phyloP scores from a whole-genome alignment of 1,140 invertebrate genomes.

The Hyphantria cunea region DNA sequence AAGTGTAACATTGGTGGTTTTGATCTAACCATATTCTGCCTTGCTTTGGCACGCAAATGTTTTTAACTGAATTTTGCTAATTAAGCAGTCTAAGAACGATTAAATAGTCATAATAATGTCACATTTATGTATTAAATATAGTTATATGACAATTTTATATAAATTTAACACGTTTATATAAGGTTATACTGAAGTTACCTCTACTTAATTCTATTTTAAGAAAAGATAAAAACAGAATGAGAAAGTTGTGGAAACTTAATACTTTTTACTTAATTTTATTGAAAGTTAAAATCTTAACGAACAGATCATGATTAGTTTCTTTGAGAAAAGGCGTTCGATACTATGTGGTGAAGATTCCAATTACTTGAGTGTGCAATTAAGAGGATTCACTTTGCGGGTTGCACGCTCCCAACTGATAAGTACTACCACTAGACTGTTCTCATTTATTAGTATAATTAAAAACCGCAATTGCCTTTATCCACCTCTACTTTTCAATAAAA shows the following conservation, averaged over 20 bases:
- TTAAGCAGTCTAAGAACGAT: too few species aligned
- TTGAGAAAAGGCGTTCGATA: slow-evolving; percentile 30
- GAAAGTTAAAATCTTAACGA: slow-evolving; percentile 40
- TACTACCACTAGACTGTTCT: slow-evolving; percentile 13
- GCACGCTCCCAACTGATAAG: slow-evolving; percentile 32
- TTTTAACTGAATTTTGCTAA: too few species aligned
- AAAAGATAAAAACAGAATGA: too few species aligned
- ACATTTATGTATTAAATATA: too few species aligned
- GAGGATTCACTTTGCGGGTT: slow-evolving; percentile 39
- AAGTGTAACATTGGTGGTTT: too few species aligned
- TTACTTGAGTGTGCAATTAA: slow-evolving; percentile 43
- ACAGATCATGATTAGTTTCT: slow-evolving; percentile 35
- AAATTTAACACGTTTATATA: too few species aligned
- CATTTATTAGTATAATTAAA: slow-evolving; percentile 45
- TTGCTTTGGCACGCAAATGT: too few species aligned
- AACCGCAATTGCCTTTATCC: slow-evolving; percentile 18
- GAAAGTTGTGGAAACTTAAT: too few species aligned
- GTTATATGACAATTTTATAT: too few species aligned
- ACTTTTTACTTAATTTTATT: slow-evolving; percentile 40
- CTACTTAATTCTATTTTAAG: not conserved
- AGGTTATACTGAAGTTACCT: too few species aligned
- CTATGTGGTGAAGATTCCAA: slow-evolving; percentile 37
- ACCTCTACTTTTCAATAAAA: not conserved
- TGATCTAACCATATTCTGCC: too few species aligned
- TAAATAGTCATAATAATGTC: too few species aligned